Percentiles rank a stretch among this genome's conserved stretches.
These are phyloP conservation scores for Leuciscus waleckii DNA, from an alignment of 2,797 vertebrate genomes.

Conservation along the genomic window DNA sequence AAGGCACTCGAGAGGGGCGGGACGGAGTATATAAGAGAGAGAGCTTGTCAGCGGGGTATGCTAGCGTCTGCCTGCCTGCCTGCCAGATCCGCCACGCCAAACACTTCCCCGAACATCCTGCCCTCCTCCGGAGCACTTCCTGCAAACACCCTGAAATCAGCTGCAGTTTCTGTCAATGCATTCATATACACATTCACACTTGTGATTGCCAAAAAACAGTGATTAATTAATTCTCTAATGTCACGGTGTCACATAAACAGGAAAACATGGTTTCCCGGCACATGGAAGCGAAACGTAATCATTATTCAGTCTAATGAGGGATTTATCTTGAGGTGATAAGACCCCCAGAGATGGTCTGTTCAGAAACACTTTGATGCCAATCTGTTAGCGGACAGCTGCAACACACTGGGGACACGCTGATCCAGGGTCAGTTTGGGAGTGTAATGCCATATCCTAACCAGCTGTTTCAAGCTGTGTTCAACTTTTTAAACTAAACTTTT, in stretches of 20 bases:
- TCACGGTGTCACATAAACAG: slow-evolving; percentile 46
- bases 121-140: slow-evolving; percentile 69
- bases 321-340: slow-evolving; percentile 21
- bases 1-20: slow-evolving; percentile 19
- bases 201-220: slow-evolving; percentile 25
- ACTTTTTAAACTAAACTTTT: not conserved
- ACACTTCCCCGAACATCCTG: slow-evolving; percentile 72
- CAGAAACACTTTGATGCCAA: slow-evolving; percentile 39
- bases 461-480: too few species aligned
- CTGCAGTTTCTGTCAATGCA: slow-evolving; percentile 6
- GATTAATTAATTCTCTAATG: slow-evolving; percentile 41
- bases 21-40: slow-evolving; percentile 29
- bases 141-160: slow-evolving; percentile 50
- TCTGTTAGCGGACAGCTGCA: slow-evolving; percentile 19
- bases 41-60: slow-evolving; percentile 52
- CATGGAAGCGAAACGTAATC: slow-evolving; percentile 30
- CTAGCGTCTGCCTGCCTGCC: slow-evolving; percentile 56
- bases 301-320: slow-evolving; percentile 46
- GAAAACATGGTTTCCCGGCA: slow-evolving; percentile 24
- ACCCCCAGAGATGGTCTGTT: slow-evolving; percentile 28
- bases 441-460: not conserved
- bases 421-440: slow-evolving; percentile 53
- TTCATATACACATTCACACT: slow-evolving; percentile 22
- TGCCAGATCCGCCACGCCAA: slow-evolving; percentile 67
- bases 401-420: slow-evolving; percentile 63